Evolutionary conservation across 2,113 vertebrate genomes (phyloP), one percentile per base, ranked within the genome.

Genomic region (Sinocyclocheilus anophthalmus): DNA sequence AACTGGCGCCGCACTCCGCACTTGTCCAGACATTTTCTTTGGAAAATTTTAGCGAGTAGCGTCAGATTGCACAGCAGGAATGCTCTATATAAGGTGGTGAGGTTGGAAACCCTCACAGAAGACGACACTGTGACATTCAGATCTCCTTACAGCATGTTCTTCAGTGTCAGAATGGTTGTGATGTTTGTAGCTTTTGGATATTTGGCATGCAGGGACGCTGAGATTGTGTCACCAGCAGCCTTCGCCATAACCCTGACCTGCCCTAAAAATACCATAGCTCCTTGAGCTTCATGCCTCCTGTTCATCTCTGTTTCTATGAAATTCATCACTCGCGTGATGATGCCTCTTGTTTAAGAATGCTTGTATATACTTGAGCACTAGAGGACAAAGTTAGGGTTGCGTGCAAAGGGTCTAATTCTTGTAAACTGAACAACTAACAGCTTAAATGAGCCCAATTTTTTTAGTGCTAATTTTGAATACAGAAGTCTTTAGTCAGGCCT

Each of bases 241-340:
- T 86, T 85, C 61, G 59, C 14, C 48, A 7, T 30, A 84, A 42
- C 72, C 84, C 61, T 85, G 85, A 81, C 42, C 75, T 48, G 59
- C 26, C 67, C 88, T 88, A 90, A 90, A 89, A 85, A 89, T 89
- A 89, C 67, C 75, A 22, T 5, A 63, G 6, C 26, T 65, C 81
- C 86, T 65, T 61, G 45, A 22, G 61, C 80, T 81, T 59, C 72
- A 78, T 67, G 30, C 53, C 85, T 80, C 50, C 18, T 61, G 22
- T 55, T 61, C 50, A 30, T 87, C 86, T 88, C 89, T 2, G 26
- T 82, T 88, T 87, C 81, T 82, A 75, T 72, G 16, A 76, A 67
- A 65, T 61, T 48, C 48, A 33, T 75, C 61, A 48, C 37, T 69
- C 11, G 16, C 72, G 12, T 53, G 33, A 37, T 26, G 13, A 33